A percentile compares a stretch with the other conserved stretches of the same genome.
phyloP scores from a whole-genome alignment of 2,797 vertebrate genomes.

The Kryptopterus vitreolus region DNA sequence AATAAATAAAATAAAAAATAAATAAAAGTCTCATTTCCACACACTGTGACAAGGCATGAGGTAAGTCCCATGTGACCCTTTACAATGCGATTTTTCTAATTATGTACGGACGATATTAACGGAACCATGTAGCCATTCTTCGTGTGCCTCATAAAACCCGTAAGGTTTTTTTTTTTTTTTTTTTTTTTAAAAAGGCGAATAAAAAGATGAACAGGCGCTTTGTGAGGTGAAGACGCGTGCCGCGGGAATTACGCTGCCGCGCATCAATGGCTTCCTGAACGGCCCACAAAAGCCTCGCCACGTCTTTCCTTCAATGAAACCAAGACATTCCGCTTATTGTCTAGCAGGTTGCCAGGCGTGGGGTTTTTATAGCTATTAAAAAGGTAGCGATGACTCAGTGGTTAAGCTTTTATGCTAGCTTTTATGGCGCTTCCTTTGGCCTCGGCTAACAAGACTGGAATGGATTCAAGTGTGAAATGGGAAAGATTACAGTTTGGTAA shows the following conservation, averaged over 20 bases:
- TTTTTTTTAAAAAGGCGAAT: neutral
- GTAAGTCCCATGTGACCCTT: too few relatives aligned
- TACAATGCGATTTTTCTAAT: too few relatives aligned
- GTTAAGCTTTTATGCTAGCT: neutral
- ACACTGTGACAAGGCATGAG: too few relatives aligned
- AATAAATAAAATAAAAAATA: too few relatives aligned
- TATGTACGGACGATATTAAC: neutral
- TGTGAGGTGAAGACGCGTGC: conserved; percentile 1
- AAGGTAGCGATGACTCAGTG: conserved; percentile 3
- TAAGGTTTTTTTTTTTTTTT: neutral
- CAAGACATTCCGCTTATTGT: conserved; percentile 71
- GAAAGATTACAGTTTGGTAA: neutral
- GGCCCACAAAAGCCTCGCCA: conserved; percentile 69
- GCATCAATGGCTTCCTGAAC: conserved; percentile 50
- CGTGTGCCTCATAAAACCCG: neutral
- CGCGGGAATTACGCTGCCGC: conserved; percentile 17
- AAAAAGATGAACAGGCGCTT: neutral
- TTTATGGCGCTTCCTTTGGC: neutral
- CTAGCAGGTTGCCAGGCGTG: conserved; percentile 70
- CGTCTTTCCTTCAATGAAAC: conserved; percentile 69
- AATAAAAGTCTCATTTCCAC: too few relatives aligned
- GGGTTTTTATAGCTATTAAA: neutral
- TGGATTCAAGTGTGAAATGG: neutral
- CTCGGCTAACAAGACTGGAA: neutral
- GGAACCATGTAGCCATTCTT: neutral